Conservation (phyloP, 2,113 vertebrate genomes). For the Polyodon spathula region DNA sequence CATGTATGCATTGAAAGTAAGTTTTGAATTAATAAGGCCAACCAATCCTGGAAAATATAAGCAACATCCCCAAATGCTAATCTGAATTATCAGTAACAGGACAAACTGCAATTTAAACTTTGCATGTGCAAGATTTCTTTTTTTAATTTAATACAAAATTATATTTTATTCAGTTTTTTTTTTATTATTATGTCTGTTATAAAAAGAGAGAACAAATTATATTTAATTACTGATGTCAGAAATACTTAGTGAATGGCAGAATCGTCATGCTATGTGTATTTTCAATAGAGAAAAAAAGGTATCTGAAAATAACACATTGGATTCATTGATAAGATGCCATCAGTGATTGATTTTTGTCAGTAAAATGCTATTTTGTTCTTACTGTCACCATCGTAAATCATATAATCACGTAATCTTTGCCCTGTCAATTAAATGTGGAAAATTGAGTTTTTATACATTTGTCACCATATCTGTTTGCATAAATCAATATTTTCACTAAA, state of each 20-base stretch:
- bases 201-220: not conserved
- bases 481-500: no score
- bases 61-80: conserved; percentile 62
- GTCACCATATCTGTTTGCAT: no score
- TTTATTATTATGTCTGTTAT: not conserved
- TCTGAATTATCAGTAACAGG: conserved; percentile 55
- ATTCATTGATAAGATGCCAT: no score
- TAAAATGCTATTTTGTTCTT: no score
- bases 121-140: conserved; percentile 28
- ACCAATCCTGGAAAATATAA: conserved; percentile 70
- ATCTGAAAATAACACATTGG: no score
- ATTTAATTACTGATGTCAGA: not conserved
- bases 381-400: no score
- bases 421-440: no score
- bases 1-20: conserved; percentile 75
- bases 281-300: not conserved
- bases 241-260: not conserved
- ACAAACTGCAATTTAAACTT: conserved; percentile 55
- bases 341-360: no score
- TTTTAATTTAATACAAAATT: conserved; percentile 3
- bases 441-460: no score
- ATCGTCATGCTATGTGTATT: not conserved
- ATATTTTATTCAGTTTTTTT: conserved; percentile 6
- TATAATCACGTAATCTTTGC: no score
- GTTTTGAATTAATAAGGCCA: conserved; percentile 81